Conservation (phyloP, 2,797 vertebrate species). For the Chrysocyon brachyurus region DNA sequence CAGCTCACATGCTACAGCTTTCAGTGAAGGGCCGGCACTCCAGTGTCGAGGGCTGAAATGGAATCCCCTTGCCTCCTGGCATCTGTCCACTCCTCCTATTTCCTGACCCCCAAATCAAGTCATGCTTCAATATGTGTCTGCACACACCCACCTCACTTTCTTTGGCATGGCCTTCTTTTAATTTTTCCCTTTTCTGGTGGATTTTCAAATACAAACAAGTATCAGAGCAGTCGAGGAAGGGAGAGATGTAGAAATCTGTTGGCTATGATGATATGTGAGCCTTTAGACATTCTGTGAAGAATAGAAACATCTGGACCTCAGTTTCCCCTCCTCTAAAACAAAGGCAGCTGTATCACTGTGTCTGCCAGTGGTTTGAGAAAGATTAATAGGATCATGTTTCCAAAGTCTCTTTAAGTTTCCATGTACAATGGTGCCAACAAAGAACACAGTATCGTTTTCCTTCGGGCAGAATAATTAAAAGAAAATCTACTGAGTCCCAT, state of each 20-base stretch:
- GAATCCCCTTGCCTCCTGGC: not conserved
- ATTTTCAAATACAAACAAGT: slow-evolving; percentile 33
- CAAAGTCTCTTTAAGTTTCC: slow-evolving; percentile 41
- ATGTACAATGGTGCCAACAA: not conserved
- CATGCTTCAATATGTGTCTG: fast-evolving
- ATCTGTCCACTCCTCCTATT: not conserved
- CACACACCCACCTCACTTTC: not conserved
- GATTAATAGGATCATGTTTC: not conserved
- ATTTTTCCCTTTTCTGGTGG: not conserved
- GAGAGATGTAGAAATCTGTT: not conserved
- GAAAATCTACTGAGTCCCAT: slow-evolving; percentile 72
- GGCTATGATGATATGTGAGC: not conserved
- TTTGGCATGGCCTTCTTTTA: not conserved
- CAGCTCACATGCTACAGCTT: not conserved
- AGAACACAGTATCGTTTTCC: slow-evolving; percentile 70
- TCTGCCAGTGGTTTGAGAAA: slow-evolving; percentile 11
- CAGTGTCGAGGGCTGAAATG: not conserved
- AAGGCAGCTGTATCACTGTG: not conserved
- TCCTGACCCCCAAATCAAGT: not conserved
- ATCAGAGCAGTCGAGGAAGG: not conserved
- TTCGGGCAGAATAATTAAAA: slow-evolving; percentile 79
- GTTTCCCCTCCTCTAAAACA: not conserved
- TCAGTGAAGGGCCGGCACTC: not conserved
- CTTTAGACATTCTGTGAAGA: not conserved
- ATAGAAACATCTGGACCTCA: not conserved